Evolutionary conservation across 2,797 vertebrate species (phyloP).

Genomic region (Pyrocephalus nanus): DNA sequence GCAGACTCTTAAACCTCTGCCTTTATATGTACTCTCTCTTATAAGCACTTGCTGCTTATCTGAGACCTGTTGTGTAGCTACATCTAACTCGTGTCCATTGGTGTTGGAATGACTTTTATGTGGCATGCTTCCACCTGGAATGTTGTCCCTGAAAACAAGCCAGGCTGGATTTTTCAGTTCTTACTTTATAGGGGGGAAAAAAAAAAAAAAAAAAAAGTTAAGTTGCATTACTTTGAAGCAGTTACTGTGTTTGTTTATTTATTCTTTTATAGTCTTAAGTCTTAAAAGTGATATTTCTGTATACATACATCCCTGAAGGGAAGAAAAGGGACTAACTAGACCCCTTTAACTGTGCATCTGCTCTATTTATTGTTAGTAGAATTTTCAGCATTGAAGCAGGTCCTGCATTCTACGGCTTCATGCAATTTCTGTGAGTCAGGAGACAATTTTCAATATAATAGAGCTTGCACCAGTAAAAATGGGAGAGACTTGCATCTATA

Average conservation of each 20-base stretch:
- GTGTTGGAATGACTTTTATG: neutral
- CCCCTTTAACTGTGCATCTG: neutral
- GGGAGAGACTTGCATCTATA: neutral
- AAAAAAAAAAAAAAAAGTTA: neutral
- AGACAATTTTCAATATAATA: neutral
- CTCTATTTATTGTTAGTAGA: neutral
- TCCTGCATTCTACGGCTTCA: neutral
- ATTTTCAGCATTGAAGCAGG: neutral
- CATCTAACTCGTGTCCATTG: neutral
- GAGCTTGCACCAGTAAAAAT: neutral
- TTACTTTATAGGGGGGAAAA: neutral
- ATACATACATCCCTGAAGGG: neutral
- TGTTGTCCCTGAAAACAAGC: neutral
- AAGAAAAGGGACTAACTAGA: neutral
- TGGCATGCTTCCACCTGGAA: neutral
- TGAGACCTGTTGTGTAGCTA: neutral
- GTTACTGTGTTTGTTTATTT: neutral
- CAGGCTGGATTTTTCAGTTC: neutral
- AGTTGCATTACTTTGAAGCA: neutral
- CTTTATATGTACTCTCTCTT: neutral
- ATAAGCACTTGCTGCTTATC: neutral
- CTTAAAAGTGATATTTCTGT: neutral
- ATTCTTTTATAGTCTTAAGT: neutral
- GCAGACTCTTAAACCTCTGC: neutral
- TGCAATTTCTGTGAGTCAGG: neutral